These are phyloP conservation scores for Lathronympha strigana DNA, from an alignment of 2,888 invertebrate genomes.

Conservation along the genomic window DNA sequence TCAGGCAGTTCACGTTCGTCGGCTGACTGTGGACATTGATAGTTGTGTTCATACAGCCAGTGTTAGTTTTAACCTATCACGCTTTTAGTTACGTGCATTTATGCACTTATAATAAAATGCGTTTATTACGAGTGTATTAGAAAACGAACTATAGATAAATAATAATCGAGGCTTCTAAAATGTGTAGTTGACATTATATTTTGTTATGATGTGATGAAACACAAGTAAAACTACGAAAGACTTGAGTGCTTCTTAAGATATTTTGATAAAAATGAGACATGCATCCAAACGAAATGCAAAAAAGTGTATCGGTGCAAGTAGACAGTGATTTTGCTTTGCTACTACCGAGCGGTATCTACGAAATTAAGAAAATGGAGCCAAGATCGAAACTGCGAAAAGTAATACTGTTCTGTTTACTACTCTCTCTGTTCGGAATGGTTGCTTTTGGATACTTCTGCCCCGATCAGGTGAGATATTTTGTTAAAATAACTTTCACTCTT, in stretches of 20 bases:
- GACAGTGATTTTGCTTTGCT: slow-evolving; percentile 92
- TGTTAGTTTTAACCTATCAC: slow-evolving; percentile 19
- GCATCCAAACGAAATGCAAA: slow-evolving; percentile 86
- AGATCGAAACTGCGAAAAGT: slow-evolving; percentile 91
- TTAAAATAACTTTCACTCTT: not conserved
- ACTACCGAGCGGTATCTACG: slow-evolving; percentile 90
- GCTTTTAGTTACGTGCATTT: slow-evolving; percentile 29
- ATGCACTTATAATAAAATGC: slow-evolving; percentile 28
- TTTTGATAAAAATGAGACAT: slow-evolving; percentile 81
- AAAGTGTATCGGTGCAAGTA: slow-evolving; percentile 92
- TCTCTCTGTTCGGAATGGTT: slow-evolving; percentile 93
- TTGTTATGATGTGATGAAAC: slow-evolving; percentile 35
- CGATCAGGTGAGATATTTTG: slow-evolving; percentile 87
- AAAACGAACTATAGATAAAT: slow-evolving; percentile 11
- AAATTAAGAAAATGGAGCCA: slow-evolving; percentile 94
- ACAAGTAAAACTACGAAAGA: slow-evolving; percentile 26
- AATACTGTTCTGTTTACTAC: slow-evolving; percentile 91
- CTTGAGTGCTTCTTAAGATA: slow-evolving; percentile 27
- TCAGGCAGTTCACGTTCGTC: slow-evolving; percentile 27
- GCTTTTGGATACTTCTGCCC: slow-evolving; percentile 96
- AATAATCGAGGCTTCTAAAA: slow-evolving; percentile 9
- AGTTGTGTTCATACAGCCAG: slow-evolving; percentile 6
- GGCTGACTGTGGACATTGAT: slow-evolving; percentile 14
- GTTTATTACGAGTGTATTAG: slow-evolving; percentile 9
- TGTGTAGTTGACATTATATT: slow-evolving; percentile 24